Percentiles rank a stretch among this genome's conserved stretches.
Evolutionary conservation across 92 coral and sea anemone genomes (phyloP).

Genomic region (Isaurus tuberculatus): DNA sequence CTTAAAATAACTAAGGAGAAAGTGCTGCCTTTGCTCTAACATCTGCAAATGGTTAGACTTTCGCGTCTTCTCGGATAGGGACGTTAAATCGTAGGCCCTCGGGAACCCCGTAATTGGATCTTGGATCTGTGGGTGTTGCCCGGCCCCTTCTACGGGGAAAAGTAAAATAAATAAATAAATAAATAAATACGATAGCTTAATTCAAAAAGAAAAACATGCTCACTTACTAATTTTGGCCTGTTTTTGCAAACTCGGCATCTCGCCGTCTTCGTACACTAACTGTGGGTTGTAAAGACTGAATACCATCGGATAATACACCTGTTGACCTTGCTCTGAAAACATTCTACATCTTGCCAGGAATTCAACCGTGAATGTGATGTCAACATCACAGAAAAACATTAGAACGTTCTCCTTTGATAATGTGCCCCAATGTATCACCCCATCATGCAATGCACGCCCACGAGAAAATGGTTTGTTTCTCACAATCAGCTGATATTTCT

Average conservation of each 20-base stretch:
- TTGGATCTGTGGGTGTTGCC: too few species aligned
- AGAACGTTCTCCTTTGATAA: slow-evolving; percentile 54
- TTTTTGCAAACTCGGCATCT: slow-evolving; percentile 62
- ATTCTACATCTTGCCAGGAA: slow-evolving; percentile 87
- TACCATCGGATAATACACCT: slow-evolving; percentile 91
- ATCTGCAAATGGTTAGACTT: too few species aligned
- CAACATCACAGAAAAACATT: slow-evolving; percentile 95
- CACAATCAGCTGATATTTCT: slow-evolving; percentile 78
- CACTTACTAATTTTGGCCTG: slow-evolving; percentile 75
- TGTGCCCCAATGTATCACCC: slow-evolving; percentile 84
- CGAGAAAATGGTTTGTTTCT: slow-evolving; percentile 82
- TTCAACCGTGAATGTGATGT: slow-evolving; percentile 74
- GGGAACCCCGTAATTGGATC: too few species aligned
- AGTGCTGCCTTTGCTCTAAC: too few species aligned
- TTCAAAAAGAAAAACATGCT: not conserved
- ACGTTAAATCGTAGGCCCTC: too few species aligned
- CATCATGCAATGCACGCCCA: slow-evolving; percentile 91
- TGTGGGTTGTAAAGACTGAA: slow-evolving; percentile 88
- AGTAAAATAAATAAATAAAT: too few species aligned
- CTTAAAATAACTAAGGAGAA: too few species aligned
- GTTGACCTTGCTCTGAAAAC: slow-evolving; percentile 75
- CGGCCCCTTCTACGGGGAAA: too few species aligned
- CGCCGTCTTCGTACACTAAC: slow-evolving; percentile 80
- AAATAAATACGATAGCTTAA: too few species aligned
- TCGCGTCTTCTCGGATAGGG: too few species aligned